Evolutionary conservation across 2,797 vertebrate species (phyloP).

Genomic region (Clarias pachynema): DNA sequence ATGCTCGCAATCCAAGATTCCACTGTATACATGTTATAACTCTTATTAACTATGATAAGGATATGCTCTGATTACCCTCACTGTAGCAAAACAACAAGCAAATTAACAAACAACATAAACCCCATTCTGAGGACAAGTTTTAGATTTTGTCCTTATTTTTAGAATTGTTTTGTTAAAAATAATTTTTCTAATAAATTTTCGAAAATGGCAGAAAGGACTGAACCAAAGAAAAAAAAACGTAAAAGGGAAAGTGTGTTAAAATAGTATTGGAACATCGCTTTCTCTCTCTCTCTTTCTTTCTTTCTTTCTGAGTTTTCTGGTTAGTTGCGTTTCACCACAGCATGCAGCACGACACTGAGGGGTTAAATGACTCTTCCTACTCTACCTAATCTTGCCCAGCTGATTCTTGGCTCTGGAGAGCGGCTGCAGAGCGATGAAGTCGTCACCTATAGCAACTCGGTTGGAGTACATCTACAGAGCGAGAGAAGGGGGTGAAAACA

Average conservation of each 20-base stretch:
- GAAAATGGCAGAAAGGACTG: background rate
- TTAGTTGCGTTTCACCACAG: conserved; percentile 42
- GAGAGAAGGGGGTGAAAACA: conserved; percentile 80
- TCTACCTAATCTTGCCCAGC: conserved; percentile 99
- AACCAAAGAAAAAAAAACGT: background rate
- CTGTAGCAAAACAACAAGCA: background rate
- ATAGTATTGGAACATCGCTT: conserved; percentile 13
- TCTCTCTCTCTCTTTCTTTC: background rate
- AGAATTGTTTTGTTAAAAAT: too few relatives aligned
- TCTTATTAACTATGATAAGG: background rate
- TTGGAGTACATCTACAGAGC: conserved; percentile 96
- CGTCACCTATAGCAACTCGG: conserved; percentile 96
- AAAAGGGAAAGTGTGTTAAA: conserved; percentile 8
- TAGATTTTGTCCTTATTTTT: background rate
- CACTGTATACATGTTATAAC: too few relatives aligned
- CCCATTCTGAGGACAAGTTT: background rate
- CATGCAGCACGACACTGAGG: conserved; percentile 52
- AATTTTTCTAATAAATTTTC: background rate
- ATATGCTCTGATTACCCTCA: background rate
- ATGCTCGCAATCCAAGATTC: too few relatives aligned
- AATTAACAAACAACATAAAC: background rate
- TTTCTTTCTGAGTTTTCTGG: conserved; percentile 20
- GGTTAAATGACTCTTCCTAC: conserved; percentile 67
- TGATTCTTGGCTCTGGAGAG: conserved; percentile 98
- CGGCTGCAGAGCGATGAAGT: conserved; percentile 99